phyloP scores from a whole-genome alignment of 2,888 invertebrate genomes.

The Rambutsinella grinnellia region DNA sequence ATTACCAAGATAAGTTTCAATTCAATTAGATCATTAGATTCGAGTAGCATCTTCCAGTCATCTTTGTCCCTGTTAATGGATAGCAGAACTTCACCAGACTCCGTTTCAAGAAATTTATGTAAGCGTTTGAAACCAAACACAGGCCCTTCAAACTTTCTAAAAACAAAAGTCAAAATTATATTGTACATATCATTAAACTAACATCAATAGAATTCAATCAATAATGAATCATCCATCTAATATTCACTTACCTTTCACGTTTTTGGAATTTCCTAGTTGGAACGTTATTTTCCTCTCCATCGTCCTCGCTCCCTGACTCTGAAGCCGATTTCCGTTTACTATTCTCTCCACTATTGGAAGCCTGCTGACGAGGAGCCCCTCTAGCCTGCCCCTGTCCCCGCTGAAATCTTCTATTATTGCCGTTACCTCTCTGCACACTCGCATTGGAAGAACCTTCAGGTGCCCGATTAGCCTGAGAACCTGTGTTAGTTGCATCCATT shows the following conservation, averaged over 20 bases:
- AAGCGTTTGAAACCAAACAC: conserved; percentile 55
- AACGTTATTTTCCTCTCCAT: neutral
- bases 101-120: conserved; percentile 29
- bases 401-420: too few relatives aligned
- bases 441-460: too few relatives aligned
- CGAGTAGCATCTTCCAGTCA: conserved; percentile 52
- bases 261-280: neutral
- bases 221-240: too few relatives aligned
- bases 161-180: neutral
- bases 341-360: too few relatives aligned
- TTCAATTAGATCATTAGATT: conserved; percentile 18
- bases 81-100: conserved; percentile 42
- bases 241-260: neutral
- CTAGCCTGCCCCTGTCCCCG: too few relatives aligned
- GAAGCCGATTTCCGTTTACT: neutral
- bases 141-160: conserved; percentile 49
- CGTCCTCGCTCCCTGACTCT: neutral
- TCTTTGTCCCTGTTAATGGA: conserved; percentile 37
- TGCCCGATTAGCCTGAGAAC: too few relatives aligned
- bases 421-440: too few relatives aligned
- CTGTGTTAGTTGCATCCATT: too few relatives aligned
- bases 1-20: conserved; percentile 47
- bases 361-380: too few relatives aligned
- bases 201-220: neutral
- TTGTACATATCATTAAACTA: neutral